Evolutionary conservation across 1,140 invertebrate genomes (phyloP), one percentile per base, ranked within the genome.

Genomic region (Drosophila bocqueti): DNA sequence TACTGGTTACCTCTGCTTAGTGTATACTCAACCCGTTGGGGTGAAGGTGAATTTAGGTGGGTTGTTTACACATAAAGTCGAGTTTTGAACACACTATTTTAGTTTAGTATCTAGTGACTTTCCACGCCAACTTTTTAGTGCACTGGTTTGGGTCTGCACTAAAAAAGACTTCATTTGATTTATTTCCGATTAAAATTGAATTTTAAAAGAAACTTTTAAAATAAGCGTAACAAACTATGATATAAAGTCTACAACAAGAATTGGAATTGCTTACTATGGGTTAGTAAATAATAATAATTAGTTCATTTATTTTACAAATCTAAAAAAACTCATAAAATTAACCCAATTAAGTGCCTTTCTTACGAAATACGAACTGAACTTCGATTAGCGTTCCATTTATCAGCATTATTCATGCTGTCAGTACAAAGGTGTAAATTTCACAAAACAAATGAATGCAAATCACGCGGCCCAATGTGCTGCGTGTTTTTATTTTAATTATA

Each of bases 341-440:
- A 8, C 36, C 36, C 21, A 50, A 11, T 24, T 36, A 26, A 26
- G 4, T 4, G 18, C 3, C 0, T 7, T 55, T 2, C 18, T 10
- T 61, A 16, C 26, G 36, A 26, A 61, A 42, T 26, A 13, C 26
- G 9, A 29, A 16, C 13, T 40, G n/a, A 10, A 49, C 43, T 42
- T 62, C 60, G 43, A 62, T 64, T 50, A 18, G 36, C 60, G 24
- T 31, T 52, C 29, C 21, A 52, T 52, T 52, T 50, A 66, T 50
- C 46, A 54, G 46, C 21, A 69, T 69, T 69, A 67, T 69, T 69
- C 62, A 69, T 69, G 47, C 18, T 69, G n/a, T 24, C 29, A 15
- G 67, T 29, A 54, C 67, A 69, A 69, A 67, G 67, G 67, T 45
- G 13, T 29, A 38, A 54, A 66, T 52, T 38, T 38, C 52, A 24